phyloP scores from a whole-genome alignment of 23 tunicate genomes.

The Styela clava region DNA sequence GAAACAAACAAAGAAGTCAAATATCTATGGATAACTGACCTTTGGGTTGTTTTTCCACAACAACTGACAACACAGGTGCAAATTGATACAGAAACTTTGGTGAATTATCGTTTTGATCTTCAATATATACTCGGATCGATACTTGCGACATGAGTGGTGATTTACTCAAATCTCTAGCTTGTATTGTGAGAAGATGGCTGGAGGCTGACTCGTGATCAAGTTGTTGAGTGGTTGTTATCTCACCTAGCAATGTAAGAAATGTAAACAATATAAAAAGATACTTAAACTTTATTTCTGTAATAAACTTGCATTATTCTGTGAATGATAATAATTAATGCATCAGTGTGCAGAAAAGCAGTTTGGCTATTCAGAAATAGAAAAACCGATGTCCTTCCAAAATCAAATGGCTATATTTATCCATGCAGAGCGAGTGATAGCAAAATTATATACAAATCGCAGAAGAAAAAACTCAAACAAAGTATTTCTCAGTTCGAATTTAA shows the following conservation, averaged over 20 bases:
- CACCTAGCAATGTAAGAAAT: neutral
- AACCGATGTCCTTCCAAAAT: too few species aligned
- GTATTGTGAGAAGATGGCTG: slow-evolving; percentile 1
- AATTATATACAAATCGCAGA: too few species aligned
- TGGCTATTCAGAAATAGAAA: too few species aligned
- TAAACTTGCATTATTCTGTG: neutral
- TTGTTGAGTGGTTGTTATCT: slow-evolving; percentile 5
- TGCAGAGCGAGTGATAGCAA: too few species aligned
- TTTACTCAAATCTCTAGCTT: slow-evolving; percentile 17
- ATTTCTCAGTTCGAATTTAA: too few species aligned
- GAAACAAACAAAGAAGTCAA: too few species aligned
- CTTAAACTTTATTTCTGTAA: neutral
- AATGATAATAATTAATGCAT: neutral
- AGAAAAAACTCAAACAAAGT: too few species aligned
- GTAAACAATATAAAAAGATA: neutral
- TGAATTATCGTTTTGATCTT: slow-evolving; percentile 66
- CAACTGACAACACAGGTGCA: slow-evolving; percentile 1
- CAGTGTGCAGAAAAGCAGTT: too few species aligned
- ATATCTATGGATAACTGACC: neutral
- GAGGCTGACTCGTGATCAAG: neutral
- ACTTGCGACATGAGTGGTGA: slow-evolving; percentile 26
- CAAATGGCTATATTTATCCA: too few species aligned
- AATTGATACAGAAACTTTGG: slow-evolving; percentile 34
- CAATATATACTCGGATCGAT: slow-evolving; percentile 42
- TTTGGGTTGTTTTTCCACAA: neutral